phyloP scores from a whole-genome alignment of 2,113 vertebrate species.

The Rhombomys opimus region DNA sequence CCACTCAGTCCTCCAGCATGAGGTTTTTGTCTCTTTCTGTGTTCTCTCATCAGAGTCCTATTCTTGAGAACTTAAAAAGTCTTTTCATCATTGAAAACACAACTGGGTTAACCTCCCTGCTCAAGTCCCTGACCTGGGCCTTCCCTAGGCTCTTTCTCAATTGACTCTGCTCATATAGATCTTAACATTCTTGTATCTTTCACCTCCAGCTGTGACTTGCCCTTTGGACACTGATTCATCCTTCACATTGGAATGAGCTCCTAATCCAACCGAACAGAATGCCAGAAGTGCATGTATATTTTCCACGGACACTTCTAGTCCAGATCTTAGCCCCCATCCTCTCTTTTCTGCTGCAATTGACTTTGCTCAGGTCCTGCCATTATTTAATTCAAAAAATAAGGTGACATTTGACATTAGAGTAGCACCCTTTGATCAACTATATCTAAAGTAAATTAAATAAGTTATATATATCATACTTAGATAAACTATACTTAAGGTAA shows the following conservation, averaged over 20 bases:
- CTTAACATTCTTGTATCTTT: background rate
- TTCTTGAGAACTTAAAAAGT: background rate
- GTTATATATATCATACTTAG: too few relatives aligned
- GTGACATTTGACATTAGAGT: background rate
- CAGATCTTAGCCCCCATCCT: background rate
- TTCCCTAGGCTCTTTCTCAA: background rate
- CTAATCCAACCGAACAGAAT: background rate
- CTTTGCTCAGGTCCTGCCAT: background rate
- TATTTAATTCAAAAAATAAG: background rate
- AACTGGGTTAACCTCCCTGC: background rate
- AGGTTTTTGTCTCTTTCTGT: background rate
- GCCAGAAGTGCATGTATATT: background rate
- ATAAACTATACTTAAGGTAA: conserved; percentile 5
- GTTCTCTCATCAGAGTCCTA: background rate
- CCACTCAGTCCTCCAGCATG: background rate
- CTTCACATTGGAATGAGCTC: background rate
- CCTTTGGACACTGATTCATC: background rate
- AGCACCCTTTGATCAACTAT: background rate
- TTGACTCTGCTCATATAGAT: background rate
- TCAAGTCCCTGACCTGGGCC: background rate
- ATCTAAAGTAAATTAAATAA: background rate
- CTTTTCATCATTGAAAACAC: background rate
- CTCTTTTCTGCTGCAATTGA: background rate
- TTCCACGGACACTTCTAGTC: fast-evolving
- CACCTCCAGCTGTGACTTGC: background rate